phyloP scores from a whole-genome alignment of 2,888 invertebrate genomes.

The Lasioglossum pauxillum region DNA sequence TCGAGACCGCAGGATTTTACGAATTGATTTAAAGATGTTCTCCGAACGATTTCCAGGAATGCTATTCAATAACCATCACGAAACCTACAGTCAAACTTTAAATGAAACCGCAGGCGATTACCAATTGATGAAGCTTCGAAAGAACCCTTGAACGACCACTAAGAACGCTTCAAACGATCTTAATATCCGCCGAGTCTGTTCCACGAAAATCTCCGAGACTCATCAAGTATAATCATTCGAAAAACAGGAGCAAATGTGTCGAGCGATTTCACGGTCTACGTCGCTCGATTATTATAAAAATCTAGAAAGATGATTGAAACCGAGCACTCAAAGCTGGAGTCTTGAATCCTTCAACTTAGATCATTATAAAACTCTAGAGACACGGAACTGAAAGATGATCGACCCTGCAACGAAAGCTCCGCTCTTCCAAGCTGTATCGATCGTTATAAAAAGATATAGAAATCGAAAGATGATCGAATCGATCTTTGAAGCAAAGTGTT shows the following conservation, averaged over 20 bases:
- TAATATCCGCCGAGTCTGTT: background rate
- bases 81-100: background rate
- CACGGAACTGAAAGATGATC: background rate
- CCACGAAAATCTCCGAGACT: too few relatives aligned
- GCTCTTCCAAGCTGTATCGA: too few relatives aligned
- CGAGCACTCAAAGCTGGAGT: too few relatives aligned
- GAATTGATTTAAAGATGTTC: background rate
- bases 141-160: background rate
- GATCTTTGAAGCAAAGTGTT: background rate
- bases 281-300: too few relatives aligned
- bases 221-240: too few relatives aligned
- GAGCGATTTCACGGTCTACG: too few relatives aligned
- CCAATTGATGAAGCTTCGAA: background rate
- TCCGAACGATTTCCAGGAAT: background rate
- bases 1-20: background rate
- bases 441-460: background rate
- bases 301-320: too few relatives aligned
- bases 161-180: background rate
- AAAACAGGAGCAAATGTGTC: too few relatives aligned
- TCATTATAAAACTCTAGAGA: background rate
- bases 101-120: background rate
- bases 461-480: background rate
- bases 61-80: background rate
- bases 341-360: background rate
- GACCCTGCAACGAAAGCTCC: too few relatives aligned